Base-by-base conservation (phyloP, 2,888 invertebrate genomes). In the Drosophila silvestris region DNA sequence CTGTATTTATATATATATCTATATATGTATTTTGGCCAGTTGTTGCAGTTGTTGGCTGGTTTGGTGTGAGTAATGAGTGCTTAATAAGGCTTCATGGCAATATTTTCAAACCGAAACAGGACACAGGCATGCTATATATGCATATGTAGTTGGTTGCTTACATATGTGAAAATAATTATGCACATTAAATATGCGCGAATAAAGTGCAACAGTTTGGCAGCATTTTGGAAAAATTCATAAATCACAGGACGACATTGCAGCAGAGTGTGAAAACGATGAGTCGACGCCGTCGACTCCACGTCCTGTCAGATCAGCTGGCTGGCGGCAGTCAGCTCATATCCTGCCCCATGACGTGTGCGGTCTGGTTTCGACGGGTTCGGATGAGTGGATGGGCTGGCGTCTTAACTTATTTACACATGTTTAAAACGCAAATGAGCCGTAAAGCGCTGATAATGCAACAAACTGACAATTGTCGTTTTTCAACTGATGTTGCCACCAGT, bases 371-470 rank as follows among this genome's bases (percentile, higher is more conserved):
- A n/a, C 35, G 22, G 5, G 12, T 22, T 12, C 6, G 12, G 6
- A 6, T 44, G 22, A 5, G 12, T 12, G 44, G 0, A 5, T 3
- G 44, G 32, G 70, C 5, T 65, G 64, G 54, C 74, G 57, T 74
- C 85, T 74, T 68, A 70, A 68, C 79, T 75, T 88, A 81, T 87
- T 87, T 88, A 90, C 90, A 90, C 88, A 88, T 87, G 88, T 87
- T 83, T 76, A 74, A 85, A 83, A 79, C 77, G 81, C 81, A 87
- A 87, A 87, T 87, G 87, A 87, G 90, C 81, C 85, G 89, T 88
- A 85, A 87, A 87, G 74, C 76, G 81, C 83, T 76, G 87, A 87
- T 90, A 90, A 88, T 85, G 81, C 78, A 83, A 74, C 83, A 81
- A 78, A 80, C 77, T 78, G 86, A 76, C 88, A 85, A 83, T 85